Percentiles rank a stretch among this genome's conserved stretches.
These are phyloP conservation scores for Notothenia rossii DNA, from an alignment of 2,113 vertebrate genomes.

Conservation along the genomic window DNA sequence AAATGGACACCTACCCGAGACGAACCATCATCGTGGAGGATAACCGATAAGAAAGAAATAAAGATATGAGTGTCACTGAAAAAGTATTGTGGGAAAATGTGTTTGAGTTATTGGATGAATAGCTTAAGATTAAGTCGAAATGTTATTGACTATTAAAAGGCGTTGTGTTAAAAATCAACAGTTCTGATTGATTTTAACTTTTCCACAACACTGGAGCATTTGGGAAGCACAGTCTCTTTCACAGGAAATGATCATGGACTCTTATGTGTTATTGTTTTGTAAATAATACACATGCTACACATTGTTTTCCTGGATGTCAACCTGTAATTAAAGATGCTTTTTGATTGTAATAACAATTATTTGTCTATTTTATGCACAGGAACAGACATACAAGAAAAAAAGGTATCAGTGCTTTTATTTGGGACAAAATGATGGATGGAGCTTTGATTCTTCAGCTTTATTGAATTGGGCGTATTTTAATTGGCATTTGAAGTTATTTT, in stretches of 20 bases:
- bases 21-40: constrained; percentile 94
- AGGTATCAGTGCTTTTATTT: neutral
- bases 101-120: constrained; percentile 25
- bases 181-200: neutral
- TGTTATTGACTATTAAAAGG: constrained; percentile 13
- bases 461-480: neutral
- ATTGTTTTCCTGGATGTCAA: constrained; percentile 1
- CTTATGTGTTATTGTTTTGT: neutral
- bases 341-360: constrained; percentile 10
- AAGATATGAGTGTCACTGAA: neutral
- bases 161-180: constrained; percentile 21
- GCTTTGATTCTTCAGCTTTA: neutral
- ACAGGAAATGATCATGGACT: neutral
- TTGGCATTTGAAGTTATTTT: neutral
- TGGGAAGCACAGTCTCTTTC: neutral
- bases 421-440: neutral
- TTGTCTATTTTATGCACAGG: neutral
- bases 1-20: constrained; percentile 89
- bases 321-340: constrained; percentile 5
- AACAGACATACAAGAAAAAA: neutral
- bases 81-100: neutral
- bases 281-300: neutral
- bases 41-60: constrained; percentile 82
- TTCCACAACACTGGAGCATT: neutral
- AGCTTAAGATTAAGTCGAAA: neutral